A percentile compares a stretch with the other conserved stretches of the same genome.
These are phyloP conservation scores for Lacerta bilineata DNA, from an alignment of 2,797 vertebrate species.

Conservation along the genomic window DNA sequence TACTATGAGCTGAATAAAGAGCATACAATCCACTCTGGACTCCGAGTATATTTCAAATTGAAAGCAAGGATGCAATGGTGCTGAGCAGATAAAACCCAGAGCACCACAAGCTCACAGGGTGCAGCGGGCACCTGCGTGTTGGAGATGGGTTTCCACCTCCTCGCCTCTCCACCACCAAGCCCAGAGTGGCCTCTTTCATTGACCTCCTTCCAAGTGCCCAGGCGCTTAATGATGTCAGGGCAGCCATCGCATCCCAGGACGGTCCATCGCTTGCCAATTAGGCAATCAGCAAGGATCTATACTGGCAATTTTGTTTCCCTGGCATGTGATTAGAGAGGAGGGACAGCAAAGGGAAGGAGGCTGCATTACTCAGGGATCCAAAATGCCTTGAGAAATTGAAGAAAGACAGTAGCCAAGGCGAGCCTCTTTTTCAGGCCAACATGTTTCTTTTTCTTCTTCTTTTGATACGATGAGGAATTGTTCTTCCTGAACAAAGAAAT, in stretches of 20 bases:
- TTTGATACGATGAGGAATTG: too few relatives aligned
- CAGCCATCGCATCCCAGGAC: too few relatives aligned
- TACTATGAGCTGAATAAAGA: too few relatives aligned
- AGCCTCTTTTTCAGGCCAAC: too few relatives aligned
- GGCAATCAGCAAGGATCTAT: neutral
- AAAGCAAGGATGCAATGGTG: neutral
- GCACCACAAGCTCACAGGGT: neutral
- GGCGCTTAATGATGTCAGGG: neutral
- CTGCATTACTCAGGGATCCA: neutral
- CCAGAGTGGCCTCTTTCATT: neutral
- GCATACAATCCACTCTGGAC: too few relatives aligned
- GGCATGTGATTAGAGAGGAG: neutral
- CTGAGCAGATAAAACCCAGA: neutral
- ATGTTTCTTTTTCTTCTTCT: too few relatives aligned
- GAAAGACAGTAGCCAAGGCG: too few relatives aligned
- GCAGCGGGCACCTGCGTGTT: neutral
- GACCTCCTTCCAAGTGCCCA: conserved; percentile 4
- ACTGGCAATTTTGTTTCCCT: neutral
- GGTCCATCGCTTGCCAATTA: neutral
- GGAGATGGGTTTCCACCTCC: accelerated
- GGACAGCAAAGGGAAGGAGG: accelerated
- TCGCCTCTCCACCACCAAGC: too few relatives aligned
- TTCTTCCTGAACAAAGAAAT: too few relatives aligned
- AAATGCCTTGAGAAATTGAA: neutral
- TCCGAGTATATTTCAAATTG: too few relatives aligned